These are phyloP conservation scores for Picathartes gymnocephalus DNA, from an alignment of 2,113 vertebrate species.

Conservation along the genomic window DNA sequence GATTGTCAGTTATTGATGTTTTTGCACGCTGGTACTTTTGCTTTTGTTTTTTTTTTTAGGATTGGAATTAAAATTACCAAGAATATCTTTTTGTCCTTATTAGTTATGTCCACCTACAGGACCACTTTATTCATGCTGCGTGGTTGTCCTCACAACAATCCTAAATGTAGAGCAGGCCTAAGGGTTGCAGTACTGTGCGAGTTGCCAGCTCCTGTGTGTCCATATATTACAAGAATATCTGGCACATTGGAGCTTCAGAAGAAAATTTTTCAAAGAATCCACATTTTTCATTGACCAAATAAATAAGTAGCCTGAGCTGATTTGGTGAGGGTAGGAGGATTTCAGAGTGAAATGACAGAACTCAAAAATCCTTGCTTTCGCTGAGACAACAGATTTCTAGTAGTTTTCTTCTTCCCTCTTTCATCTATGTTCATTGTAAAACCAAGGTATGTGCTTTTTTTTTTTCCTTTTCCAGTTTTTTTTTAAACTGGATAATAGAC, in stretches of 20 bases:
- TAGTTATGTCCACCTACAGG: neutral
- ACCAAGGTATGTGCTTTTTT: neutral
- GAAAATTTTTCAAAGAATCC: neutral
- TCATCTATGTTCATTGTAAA: neutral
- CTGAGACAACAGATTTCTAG: neutral
- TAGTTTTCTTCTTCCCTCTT: neutral
- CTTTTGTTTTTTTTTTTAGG: neutral
- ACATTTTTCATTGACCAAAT: neutral
- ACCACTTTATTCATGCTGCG: neutral
- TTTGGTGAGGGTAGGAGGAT: neutral
- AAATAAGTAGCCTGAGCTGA: neutral
- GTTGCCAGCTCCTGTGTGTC: neutral
- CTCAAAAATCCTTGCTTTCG: neutral
- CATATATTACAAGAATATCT: neutral
- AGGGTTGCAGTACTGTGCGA: neutral
- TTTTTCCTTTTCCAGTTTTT: neutral
- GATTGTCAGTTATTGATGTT: neutral
- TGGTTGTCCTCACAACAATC: neutral
- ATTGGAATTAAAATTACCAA: neutral
- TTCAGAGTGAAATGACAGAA: neutral
- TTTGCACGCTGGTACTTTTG: neutral
- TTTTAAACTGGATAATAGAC: neutral
- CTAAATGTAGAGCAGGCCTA: neutral
- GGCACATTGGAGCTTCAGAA: neutral
- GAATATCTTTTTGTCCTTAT: neutral